Conservation (phyloP, 1,140 invertebrate species). For the Megalonaias nervosa region DNA sequence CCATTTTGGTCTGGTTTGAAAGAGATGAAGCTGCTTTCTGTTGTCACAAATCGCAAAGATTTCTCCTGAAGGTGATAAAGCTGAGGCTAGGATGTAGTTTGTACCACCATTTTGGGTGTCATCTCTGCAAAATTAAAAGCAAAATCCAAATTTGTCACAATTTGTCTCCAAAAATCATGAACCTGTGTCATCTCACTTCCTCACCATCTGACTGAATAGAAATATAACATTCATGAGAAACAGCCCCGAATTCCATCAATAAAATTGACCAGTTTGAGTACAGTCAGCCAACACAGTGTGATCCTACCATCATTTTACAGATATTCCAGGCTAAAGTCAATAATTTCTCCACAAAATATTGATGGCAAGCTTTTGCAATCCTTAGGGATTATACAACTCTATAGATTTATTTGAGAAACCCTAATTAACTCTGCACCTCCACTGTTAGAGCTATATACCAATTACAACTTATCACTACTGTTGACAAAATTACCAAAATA, state of each 20-base stretch:
- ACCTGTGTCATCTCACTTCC: too few species aligned
- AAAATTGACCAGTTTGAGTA: slow-evolving; percentile 40
- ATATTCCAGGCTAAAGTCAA: slow-evolving; percentile 37
- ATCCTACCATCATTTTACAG: slow-evolving; percentile 33
- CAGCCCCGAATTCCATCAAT: slow-evolving; percentile 23
- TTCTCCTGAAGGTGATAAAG: slow-evolving; percentile 28
- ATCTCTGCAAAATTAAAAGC: neutral
- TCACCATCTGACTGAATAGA: too few species aligned
- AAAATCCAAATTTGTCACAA: neutral
- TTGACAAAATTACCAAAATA: too few species aligned
- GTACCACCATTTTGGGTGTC: slow-evolving; percentile 2
- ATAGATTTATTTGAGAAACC: slow-evolving; percentile 16
- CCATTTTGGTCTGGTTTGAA: slow-evolving; percentile 18
- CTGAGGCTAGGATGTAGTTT: slow-evolving; percentile 26
- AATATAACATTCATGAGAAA: too few species aligned
- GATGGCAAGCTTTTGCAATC: slow-evolving; percentile 27
- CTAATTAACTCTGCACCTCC: slow-evolving; percentile 1
- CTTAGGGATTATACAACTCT: slow-evolving; percentile 38
- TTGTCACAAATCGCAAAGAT: slow-evolving; percentile 27
- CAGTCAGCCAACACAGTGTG: too few species aligned
- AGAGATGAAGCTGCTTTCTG: slow-evolving; percentile 26
- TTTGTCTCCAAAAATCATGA: too few species aligned
- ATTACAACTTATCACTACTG: too few species aligned
- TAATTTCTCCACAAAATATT: slow-evolving; percentile 43
- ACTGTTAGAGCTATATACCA: too few species aligned